Evolutionary conservation across 2,113 vertebrate species (phyloP), one percentile per base, ranked within the genome.

Genomic region (Vimba vimba): DNA sequence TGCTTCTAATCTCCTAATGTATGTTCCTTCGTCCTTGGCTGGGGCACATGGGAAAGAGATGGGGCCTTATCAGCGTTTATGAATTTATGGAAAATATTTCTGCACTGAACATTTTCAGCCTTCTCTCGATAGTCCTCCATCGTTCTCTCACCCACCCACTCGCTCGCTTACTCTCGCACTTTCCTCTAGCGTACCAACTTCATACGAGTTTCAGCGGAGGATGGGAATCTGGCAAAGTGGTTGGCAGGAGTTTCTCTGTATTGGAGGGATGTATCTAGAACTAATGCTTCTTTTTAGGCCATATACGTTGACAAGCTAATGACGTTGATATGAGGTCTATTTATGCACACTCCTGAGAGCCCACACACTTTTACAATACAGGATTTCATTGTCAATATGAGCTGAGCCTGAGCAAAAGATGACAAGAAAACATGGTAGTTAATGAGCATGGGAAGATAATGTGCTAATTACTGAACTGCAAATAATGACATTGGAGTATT

Each of bases 21-120:
- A 91, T 92, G 93, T 93, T 94, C 90, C 85, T 86, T 91, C 88
- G 91, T 92, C 93, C 93, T 93, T 94, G 93, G 93, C 87, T 85
- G 89, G 92, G 92, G 92, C 93, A 92, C 76, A 57, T 86, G 88
- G 93, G 90, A 90, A 93, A 93, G 91, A 93, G 93, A 94, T 93
- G 92, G 91, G 87, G 91, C 89, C 90, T 95, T 95, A 95, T 95
- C 93, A 91, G 93, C 91, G 88, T 90, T 90, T 90, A 93, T 93
- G 91, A 91, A 94, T 94, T 95, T 90, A 92, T 92, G 91, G 90
- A 92, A 92, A 93, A 91, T 91, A 92, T 93, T 84, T 91, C 89
- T 86, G 87, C 87, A 84, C 59, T 78, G 83, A 76, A 57, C 83
- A 85, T 36, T 21, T 91, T 85, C 39, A 81, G 47, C 25, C 12